A percentile compares a stretch with the other conserved stretches of the same genome.
These are phyloP conservation scores for Aphelinus certus DNA, from an alignment of 1,140 invertebrate genomes.

Conservation along the genomic window DNA sequence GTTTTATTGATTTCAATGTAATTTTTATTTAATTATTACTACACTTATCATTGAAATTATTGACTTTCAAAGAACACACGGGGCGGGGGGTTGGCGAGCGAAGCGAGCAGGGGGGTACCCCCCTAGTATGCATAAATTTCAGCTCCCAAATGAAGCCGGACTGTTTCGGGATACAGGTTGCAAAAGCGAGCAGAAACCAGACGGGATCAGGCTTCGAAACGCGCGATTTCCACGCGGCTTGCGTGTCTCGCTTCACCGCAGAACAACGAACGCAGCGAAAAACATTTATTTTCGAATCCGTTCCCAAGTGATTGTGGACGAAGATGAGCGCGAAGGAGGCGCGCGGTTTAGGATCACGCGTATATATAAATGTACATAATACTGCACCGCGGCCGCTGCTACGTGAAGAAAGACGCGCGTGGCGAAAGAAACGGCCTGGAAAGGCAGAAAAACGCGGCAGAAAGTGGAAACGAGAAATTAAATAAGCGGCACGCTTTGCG, in stretches of 20 bases:
- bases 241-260: conserved; percentile 8
- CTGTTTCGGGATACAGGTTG: too few species aligned
- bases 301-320: too few species aligned
- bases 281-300: not conserved
- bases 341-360: not conserved
- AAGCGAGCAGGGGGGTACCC: too few species aligned
- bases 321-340: not conserved
- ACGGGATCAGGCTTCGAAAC: not conserved
- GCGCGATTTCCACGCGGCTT: not conserved
- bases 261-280: not conserved
- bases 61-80: too few species aligned
- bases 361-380: not conserved
- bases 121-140: too few species aligned
- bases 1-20: too few species aligned
- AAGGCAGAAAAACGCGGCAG: not conserved
- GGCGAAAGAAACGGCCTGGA: conserved; percentile 13
- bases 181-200: too few species aligned
- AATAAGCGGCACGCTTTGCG: conserved; percentile 27
- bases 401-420: conserved; percentile 16
- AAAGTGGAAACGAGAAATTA: conserved; percentile 1
- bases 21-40: too few species aligned
- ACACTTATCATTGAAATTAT: too few species aligned
- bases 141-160: too few species aligned
- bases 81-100: too few species aligned
- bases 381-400: not conserved